Conservation (phyloP, 2,888 invertebrate genomes). For the Acleris laterana region DNA sequence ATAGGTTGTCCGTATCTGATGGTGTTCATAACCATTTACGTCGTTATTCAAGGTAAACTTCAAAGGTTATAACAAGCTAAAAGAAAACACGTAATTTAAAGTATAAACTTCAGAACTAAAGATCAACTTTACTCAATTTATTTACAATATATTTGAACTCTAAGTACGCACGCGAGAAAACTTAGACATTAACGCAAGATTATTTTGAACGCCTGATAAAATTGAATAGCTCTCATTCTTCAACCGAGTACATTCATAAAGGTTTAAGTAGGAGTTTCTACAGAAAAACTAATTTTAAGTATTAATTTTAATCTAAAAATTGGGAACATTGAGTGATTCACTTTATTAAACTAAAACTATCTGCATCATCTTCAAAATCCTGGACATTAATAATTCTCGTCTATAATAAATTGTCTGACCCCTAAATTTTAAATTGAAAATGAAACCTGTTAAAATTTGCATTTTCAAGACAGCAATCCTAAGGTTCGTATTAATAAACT, state of each 20-base stretch:
- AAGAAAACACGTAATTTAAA: not conserved
- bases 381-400: too few species aligned
- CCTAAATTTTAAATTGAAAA: too few species aligned
- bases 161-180: too few species aligned
- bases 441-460: too few species aligned
- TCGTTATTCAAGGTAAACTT: not conserved
- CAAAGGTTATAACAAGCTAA: not conserved
- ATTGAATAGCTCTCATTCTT: conserved; percentile 15
- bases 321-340: not conserved
- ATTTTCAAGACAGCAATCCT: too few species aligned
- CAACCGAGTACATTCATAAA: not conserved
- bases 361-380: too few species aligned
- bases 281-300: not conserved
- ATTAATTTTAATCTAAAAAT: not conserved
- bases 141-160: too few species aligned
- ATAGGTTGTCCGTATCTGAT: conserved; percentile 25
- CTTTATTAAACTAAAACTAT: not conserved
- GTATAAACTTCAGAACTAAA: too few species aligned
- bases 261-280: conserved; percentile 2
- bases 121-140: too few species aligned
- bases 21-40: conserved; percentile 14
- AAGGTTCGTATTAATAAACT: too few species aligned
- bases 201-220: conserved; percentile 13
- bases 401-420: too few species aligned
- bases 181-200: too few species aligned